Base-by-base conservation (phyloP, 1,140 invertebrate genomes). In the Drosophila rufa region DNA sequence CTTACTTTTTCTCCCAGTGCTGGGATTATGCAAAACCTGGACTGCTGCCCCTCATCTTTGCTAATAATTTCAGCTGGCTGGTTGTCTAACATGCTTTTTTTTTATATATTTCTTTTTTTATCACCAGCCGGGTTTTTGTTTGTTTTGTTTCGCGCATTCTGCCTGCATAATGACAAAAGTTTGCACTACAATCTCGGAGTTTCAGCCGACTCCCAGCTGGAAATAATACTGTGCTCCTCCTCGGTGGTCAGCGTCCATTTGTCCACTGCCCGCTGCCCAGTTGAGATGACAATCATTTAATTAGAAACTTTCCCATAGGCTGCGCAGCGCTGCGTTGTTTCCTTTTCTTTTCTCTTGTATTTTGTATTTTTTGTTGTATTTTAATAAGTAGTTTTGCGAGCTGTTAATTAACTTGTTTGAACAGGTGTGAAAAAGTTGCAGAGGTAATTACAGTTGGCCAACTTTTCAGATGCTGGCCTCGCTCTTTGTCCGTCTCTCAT, bases 261-360 rank as follows among this genome's bases (percentile, higher is more conserved):
- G 85, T 77, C 74, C 86, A 80, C 45, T 56, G 79, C 75, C 69
- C 79, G 76, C 51, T 56, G 79, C 75, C 69, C 79, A 79, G 65
- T 66, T 75, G 79, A 92, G 91, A 92, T 92, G 90, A 92, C 91
- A 92, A 92, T 92, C 91, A 92, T 92, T 92, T 92, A 92, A 92
- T 92, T 92, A 92, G 91, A 92, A 92, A 92, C 86, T 92, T 92
- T 92, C 91, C 91, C 91, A 92, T 92, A 92, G 91, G 91, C 91
- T 91, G 51, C 80, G 73, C 62, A 3, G 40, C 43, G 33, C 55
- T 22, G 17, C 33, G 65, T 66, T 65, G 71, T 68, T 86, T 51
- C 46, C 56, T 75, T 85, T 74, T 61, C 61, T 75, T 60, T 42
- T 56, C 38, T 71, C 55, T 64, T 78, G 53, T 68, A 17, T 66